These are phyloP conservation scores for Schizaphis graminum DNA, from an alignment of 2,888 invertebrate genomes.

Conservation along the genomic window DNA sequence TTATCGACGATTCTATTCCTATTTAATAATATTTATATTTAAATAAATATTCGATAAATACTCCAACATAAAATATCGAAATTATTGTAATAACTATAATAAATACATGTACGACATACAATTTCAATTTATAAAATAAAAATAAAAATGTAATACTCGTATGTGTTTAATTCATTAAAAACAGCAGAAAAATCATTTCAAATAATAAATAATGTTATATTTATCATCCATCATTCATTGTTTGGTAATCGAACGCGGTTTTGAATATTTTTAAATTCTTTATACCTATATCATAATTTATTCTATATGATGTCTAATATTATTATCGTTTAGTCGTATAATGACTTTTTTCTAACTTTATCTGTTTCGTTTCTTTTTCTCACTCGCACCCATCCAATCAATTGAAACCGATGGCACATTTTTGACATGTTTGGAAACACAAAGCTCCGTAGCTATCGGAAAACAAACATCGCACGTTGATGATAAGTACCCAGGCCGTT, in stretches of 20 bases:
- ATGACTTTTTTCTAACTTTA: neutral
- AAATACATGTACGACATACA: no score
- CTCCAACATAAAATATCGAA: neutral
- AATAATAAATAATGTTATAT: neutral
- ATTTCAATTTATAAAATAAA: neutral
- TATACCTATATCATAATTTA: neutral
- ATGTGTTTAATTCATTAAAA: neutral
- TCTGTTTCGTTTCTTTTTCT: neutral
- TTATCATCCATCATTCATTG: neutral
- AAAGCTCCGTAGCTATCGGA: slow-evolving; percentile 26
- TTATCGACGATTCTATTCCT: neutral
- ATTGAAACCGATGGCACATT: slow-evolving; percentile 13
- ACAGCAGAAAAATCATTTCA: neutral
- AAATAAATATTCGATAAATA: neutral
- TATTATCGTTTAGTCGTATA: neutral
- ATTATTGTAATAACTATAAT: neutral
- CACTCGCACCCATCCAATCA: neutral
- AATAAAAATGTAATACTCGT: neutral
- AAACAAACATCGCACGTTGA: slow-evolving; percentile 46
- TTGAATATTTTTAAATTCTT: neutral
- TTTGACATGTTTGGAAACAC: slow-evolving; percentile 42
- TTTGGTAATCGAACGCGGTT: neutral
- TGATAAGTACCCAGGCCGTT: slow-evolving; percentile 22
- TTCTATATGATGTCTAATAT: neutral
- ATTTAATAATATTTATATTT: neutral